Evolutionary conservation across 2,113 vertebrate species (phyloP), one percentile per base, ranked within the genome.

Genomic region (Proterorhinus semilunaris): DNA sequence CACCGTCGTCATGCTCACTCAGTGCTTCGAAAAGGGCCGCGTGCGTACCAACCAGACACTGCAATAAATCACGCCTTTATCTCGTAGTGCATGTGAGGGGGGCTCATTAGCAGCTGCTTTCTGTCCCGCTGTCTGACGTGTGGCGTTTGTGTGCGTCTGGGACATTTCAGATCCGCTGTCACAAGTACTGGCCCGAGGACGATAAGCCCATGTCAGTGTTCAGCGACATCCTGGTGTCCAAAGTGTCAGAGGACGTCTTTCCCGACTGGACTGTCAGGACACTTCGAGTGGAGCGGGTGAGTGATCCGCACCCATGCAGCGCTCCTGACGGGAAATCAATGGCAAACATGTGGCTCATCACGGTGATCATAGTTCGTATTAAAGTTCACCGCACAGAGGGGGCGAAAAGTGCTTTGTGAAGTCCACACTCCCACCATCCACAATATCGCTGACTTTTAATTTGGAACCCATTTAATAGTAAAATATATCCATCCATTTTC

Each of bases 131-230:
- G 11, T 16, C 67, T 77, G 13, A 76, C 62, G 53, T 43, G 6
- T 65, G 62, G 55, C 54, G 55, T 70, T 53, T 74, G 36, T 66
- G 48, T 58, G 43, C 64, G 46, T 46, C 68, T 75, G 62, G 58
- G 73, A 64, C 52, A 67, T 81, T 93, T 71, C 91, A 99, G 98
- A 95, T 96, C 86, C 94, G 96, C 78, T 99, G 98, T 88, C 97
- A 99, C 89, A 96, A 98, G 66, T 99, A 99, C 68, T 99, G 98
- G 98, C 98, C 97, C 53, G 98, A 98, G 83, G 98, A 99, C 87
- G 96, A 97, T 86, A 99, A 98, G 87, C 98, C 96, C 2, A 96
- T 99, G 71, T 96, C 96, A 2, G 96, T 99, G 77, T 99, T 99
- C 88, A 96, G 96, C 74, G 97, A 99, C 88, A 98, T 99, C 85